Conservation (phyloP, 2,113 vertebrate species). For the Colinus virginianus region DNA sequence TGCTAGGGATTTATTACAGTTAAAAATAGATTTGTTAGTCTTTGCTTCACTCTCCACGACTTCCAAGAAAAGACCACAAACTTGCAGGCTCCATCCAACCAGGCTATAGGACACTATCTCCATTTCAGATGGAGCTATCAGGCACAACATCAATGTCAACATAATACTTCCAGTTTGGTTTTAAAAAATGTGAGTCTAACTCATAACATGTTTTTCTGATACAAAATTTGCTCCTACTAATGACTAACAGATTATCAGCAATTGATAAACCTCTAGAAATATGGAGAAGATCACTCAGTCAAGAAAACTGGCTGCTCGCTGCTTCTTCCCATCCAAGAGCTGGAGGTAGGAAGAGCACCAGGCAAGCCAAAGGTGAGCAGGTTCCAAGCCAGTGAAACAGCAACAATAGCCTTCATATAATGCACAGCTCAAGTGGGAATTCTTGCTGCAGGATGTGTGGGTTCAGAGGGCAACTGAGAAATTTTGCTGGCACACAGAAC, state of each 20-base stretch:
- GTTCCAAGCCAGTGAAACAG: neutral
- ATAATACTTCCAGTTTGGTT: neutral
- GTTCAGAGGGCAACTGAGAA: neutral
- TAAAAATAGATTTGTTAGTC: neutral
- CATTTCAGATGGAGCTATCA: neutral
- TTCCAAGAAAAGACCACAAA: neutral
- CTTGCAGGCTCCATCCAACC: neutral
- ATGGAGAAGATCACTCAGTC: neutral
- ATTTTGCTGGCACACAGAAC: accelerated
- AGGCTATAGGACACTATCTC: neutral
- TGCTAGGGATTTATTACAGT: neutral
- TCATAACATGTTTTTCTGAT: neutral
- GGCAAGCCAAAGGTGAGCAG: neutral
- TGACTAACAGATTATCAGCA: neutral
- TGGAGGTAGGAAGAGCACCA: neutral
- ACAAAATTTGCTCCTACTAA: neutral
- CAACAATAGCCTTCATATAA: neutral
- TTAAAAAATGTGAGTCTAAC: neutral
- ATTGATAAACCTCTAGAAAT: neutral
- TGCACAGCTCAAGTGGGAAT: neutral
- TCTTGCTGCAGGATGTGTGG: accelerated
- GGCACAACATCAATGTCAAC: neutral
- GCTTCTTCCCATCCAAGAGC: neutral
- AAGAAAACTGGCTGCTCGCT: neutral
- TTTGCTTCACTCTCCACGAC: neutral